Evolutionary conservation across 2,113 vertebrate genomes (phyloP), one percentile per base, ranked within the genome.

Genomic region (Cromileptes altivelis): DNA sequence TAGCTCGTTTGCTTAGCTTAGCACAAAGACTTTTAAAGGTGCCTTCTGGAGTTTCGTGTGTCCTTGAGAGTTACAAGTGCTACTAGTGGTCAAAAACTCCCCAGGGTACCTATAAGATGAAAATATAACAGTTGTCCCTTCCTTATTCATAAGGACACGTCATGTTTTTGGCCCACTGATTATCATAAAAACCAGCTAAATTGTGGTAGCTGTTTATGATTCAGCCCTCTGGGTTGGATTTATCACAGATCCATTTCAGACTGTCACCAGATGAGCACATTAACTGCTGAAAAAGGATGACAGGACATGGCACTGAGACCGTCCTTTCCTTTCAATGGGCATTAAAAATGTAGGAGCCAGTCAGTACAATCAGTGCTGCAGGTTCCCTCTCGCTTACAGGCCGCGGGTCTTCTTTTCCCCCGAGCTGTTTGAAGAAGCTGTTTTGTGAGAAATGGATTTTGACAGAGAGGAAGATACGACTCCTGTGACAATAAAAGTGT

Each of bases 281-380:
- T 60, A 68, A 81, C 49, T 76, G 73, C 25, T n/a, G 69, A 57
- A 47, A 74, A 25, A n/a, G 70, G 23, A 19, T 61, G 67, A 71
- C 25, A 17, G 58, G 64, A 17, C 61, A 86, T 57, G 63, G 17
- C 81, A 68, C n/a, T 15, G 14, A 30, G 60, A 68, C 52, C 70
- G 49, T 75, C 71, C 40, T 72, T 70, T 79, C 73, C 76, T 67
- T 90, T 88, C 73, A 72, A 78, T 74, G 42, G 69, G 47, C 86
- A 88, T 88, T 82, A 81, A 86, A 87, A 40, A 88, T 90, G 52
- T 27, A 86, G 5, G 37, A 85, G 75, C 30, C 68, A 53, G 47
- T 73, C 71, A 23, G 70, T 68, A 55, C 45, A 73, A 23, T 69
- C 68, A 33, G 53, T 57, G 50, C 57, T 70, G 57, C 53, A 50